phyloP scores from a whole-genome alignment of 2,113 vertebrate species.

The Epinephelus moara region DNA sequence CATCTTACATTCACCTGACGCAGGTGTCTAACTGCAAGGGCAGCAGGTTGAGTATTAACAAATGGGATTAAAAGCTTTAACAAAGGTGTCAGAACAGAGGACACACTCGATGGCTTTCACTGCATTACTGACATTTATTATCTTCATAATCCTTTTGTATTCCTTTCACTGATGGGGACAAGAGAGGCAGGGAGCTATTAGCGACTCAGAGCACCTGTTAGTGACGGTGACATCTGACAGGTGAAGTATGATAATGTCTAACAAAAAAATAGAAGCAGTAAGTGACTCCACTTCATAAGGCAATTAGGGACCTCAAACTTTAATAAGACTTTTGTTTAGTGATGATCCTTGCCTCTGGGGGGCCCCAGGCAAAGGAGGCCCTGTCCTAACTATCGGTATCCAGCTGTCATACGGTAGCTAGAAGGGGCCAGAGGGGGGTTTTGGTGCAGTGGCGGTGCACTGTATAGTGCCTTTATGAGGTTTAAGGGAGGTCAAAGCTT shows the following conservation, averaged over 20 bases:
- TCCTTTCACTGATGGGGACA: slow-evolving; percentile 42
- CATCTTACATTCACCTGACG: slow-evolving; percentile 47
- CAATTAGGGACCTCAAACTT: slow-evolving; percentile 70
- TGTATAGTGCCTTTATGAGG: too few relatives aligned
- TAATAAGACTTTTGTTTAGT: slow-evolving; percentile 62
- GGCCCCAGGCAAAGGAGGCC: too few relatives aligned
- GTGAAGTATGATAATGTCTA: background rate
- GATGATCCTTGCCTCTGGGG: slow-evolving; percentile 2
- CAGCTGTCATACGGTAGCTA: too few relatives aligned
- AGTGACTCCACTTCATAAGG: slow-evolving; percentile 58
- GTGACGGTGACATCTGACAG: slow-evolving; percentile 2
- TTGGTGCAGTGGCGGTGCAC: too few relatives aligned
- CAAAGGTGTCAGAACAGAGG: slow-evolving; percentile 78
- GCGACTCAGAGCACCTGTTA: background rate
- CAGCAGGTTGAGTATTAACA: slow-evolving; percentile 82
- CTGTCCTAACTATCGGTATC: too few relatives aligned
- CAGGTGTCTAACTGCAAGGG: slow-evolving; percentile 66
- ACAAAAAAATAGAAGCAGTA: slow-evolving; percentile 40
- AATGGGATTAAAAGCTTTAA: slow-evolving; percentile 80
- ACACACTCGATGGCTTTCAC: slow-evolving; percentile 75
- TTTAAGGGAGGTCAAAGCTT: too few relatives aligned
- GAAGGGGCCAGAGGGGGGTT: too few relatives aligned
- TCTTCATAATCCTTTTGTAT: slow-evolving; percentile 72
- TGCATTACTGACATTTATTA: slow-evolving; percentile 76
- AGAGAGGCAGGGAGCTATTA: background rate